Evolutionary conservation across 2,888 invertebrate species (phyloP).

Genomic region (Amiota mariae): DNA sequence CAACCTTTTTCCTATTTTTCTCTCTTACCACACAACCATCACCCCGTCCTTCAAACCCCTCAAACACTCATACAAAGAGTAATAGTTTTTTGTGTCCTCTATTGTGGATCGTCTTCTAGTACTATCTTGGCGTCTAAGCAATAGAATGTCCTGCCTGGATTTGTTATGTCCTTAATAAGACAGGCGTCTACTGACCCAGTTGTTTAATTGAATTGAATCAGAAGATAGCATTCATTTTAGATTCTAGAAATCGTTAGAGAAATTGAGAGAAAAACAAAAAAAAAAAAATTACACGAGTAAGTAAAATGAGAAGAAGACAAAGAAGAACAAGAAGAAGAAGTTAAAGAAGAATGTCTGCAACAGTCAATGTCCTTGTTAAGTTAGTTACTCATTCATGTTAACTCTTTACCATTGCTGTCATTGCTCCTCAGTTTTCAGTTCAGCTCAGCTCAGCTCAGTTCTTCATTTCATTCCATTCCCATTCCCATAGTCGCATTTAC

Average conservation of each 20-base stretch:
- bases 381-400: too few species aligned
- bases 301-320: not conserved
- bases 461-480: not conserved
- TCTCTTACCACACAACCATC: constrained; percentile 35
- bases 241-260: constrained; percentile 11
- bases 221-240: constrained; percentile 19
- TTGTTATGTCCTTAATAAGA: constrained; percentile 41
- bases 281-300: not conserved
- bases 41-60: too few species aligned
- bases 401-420: too few species aligned
- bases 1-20: constrained; percentile 39
- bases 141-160: not conserved
- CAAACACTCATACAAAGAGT: too few species aligned
- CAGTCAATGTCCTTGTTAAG: not conserved
- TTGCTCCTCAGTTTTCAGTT: not conserved
- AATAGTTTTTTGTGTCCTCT: too few species aligned
- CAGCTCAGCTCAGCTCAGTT: not conserved
- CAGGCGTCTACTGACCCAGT: constrained; percentile 56
- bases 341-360: not conserved
- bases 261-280: constrained; percentile 37
- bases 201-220: constrained; percentile 66
- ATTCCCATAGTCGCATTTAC: not conserved
- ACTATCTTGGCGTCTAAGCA: too few species aligned
- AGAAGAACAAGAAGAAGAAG: not conserved
- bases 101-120: too few species aligned